Percentiles rank a stretch among this genome's conserved stretches.
Conservation (phyloP, 2,888 invertebrate genomes). For the Dichetophora obliterata region DNA sequence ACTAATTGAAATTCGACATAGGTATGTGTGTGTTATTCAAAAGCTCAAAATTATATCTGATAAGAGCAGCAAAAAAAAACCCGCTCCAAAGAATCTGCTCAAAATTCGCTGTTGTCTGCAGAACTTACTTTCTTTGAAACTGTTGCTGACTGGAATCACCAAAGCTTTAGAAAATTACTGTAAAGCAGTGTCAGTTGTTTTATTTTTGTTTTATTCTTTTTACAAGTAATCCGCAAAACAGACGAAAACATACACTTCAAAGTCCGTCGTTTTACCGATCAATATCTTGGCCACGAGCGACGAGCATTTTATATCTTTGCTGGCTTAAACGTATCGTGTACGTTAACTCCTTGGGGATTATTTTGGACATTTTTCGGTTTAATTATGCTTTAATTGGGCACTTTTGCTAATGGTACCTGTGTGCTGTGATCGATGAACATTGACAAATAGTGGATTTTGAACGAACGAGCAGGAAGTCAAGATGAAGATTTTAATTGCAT, state of each 20-base stretch:
- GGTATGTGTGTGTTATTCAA: slow-evolving; percentile 32
- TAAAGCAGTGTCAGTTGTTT: no score
- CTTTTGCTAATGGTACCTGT: slow-evolving; percentile 53
- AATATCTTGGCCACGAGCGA: slow-evolving; percentile 25
- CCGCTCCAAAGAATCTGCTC: background rate
- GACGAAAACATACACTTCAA: background rate
- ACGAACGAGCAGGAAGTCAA: background rate
- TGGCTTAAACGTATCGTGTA: background rate
- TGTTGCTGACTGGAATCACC: background rate
- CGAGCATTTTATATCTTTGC: background rate
- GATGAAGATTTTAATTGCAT: background rate
- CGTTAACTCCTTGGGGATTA: slow-evolving; percentile 32
- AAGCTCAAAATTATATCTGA: background rate
- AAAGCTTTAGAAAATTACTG: no score
- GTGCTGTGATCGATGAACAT: background rate
- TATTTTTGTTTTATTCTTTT: no score
- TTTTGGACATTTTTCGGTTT: slow-evolving; percentile 48
- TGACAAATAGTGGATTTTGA: slow-evolving; percentile 16
- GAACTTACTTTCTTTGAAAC: background rate
- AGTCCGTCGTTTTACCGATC: slow-evolving; percentile 16
- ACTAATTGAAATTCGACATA: slow-evolving; percentile 58
- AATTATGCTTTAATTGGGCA: slow-evolving; percentile 64
- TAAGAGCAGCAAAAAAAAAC: background rate
- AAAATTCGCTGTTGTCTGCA: background rate
- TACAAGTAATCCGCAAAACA: background rate